Evolutionary conservation across 2,888 invertebrate species (phyloP).

Genomic region (Odontocerum albicorne): DNA sequence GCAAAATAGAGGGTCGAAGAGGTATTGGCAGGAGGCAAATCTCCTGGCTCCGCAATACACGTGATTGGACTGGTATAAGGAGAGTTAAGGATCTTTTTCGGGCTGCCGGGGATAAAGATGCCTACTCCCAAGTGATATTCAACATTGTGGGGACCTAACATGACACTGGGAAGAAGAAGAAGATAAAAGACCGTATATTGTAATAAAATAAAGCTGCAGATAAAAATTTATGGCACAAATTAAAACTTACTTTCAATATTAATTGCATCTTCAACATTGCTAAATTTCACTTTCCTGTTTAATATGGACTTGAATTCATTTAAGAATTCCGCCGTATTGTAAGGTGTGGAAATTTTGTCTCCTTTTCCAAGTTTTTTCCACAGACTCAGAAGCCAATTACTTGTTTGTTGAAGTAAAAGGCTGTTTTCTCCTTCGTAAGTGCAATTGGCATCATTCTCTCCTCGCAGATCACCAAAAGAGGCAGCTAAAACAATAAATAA

Average conservation of each 20-base stretch:
- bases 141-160: no score
- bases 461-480: slow-evolving; percentile 73
- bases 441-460: slow-evolving; percentile 83
- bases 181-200: no score
- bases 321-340: slow-evolving; percentile 68
- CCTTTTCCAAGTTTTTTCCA: slow-evolving; percentile 53
- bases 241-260: slow-evolving; percentile 57
- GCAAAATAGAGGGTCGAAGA: no score
- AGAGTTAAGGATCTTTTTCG: no score
- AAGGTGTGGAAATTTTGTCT: slow-evolving; percentile 58
- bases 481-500: slow-evolving; percentile 54
- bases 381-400: slow-evolving; percentile 77
- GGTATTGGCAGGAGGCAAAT: no score
- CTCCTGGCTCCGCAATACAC: no score
- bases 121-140: no score
- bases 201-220: background rate
- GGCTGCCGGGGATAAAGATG: no score
- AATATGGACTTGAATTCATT: slow-evolving; percentile 57
- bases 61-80: no score
- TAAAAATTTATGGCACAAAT: background rate
- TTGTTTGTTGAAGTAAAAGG: slow-evolving; percentile 82
- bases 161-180: no score
- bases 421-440: slow-evolving; percentile 93
- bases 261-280: slow-evolving; percentile 52
- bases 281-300: slow-evolving; percentile 40